Evolutionary conservation across 2,113 vertebrate species (phyloP), one percentile per base, ranked within the genome.

Genomic region (Blennius ocellaris): DNA sequence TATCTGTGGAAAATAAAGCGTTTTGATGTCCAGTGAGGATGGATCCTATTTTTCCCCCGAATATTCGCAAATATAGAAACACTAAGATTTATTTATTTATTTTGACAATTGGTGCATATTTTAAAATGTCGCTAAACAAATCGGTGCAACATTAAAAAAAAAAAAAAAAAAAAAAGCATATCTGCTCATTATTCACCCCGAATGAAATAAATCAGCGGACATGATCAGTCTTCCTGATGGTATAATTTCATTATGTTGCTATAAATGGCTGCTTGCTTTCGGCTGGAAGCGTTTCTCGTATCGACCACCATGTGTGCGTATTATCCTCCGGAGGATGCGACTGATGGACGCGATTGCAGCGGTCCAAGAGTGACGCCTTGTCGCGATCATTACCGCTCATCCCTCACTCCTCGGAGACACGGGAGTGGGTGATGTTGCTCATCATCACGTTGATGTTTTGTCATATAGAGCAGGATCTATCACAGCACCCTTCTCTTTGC

Each of bases 331-430:
- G 70, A 81, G 78, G 80, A 87, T 84, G 86, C 73, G 78, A 80
- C 70, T 84, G 78, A 90, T 84, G 85, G 83, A 89, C 86, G 86
- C 68, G 82, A 82, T 81, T 58, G 76, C 70, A 80, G 80, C 84
- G 67, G 86, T 84, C 81, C 79, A 62, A 11, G 57, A 86, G 70
- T 78, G 80, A 90, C 87, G 87, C 87, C 82, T 87, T 68, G 85
- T 83, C 85, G 71, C 75, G 83, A 58, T 81, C 80, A 83, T 81
- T 69, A 63, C 76, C 15, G 79, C 78, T 86, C 77, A 69, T 85
- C 85, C 70, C 51, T 80, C 65, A 69, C 37, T 2, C 21, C 21
- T 30, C 21, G 21, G 21, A 30, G 21, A 30, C 21, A 14, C 41
- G 40, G 8, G 38, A 3, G 39, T 14, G 48, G 48, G 36, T 30